Percentiles rank a stretch among this genome's conserved stretches.
These are phyloP conservation scores for Eulacestoma nigropectus DNA, from an alignment of 2,113 vertebrate species.

Conservation along the genomic window DNA sequence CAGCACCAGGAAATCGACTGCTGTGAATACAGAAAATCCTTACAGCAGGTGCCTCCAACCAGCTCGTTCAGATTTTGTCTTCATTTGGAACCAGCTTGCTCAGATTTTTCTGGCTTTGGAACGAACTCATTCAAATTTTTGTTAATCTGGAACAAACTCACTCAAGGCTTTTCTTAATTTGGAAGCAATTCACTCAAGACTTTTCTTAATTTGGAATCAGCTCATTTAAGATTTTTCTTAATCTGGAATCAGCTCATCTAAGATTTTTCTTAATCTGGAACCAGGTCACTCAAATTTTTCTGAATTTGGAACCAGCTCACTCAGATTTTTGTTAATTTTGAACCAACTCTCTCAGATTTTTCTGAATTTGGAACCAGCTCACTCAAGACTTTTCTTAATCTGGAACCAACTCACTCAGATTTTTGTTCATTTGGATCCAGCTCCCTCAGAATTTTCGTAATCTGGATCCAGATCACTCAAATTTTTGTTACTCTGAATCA, in stretches of 20 bases:
- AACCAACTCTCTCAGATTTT: background rate
- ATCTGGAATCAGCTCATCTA: background rate
- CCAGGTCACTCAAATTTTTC: rapidly evolving
- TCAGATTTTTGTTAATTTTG: no score
- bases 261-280: background rate
- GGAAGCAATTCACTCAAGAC: background rate
- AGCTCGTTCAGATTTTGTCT: background rate
- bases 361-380: background rate
- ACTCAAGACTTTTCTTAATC: background rate
- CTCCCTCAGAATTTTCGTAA: background rate
- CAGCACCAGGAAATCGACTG: background rate
- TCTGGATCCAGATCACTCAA: background rate
- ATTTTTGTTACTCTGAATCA: background rate
- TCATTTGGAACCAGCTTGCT: no score
- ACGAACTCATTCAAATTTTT: background rate
- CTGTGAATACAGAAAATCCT: background rate
- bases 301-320: background rate
- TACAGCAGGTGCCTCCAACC: background rate
- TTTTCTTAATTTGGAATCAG: background rate
- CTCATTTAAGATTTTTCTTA: background rate
- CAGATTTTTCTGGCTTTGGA: background rate
- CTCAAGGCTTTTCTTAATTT: background rate
- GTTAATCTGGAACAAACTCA: background rate
- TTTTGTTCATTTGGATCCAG: rapidly evolving
- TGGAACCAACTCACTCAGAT: background rate